Base-by-base conservation (phyloP, 1,140 invertebrate species). In the Diabrotica undecimpunctata region DNA sequence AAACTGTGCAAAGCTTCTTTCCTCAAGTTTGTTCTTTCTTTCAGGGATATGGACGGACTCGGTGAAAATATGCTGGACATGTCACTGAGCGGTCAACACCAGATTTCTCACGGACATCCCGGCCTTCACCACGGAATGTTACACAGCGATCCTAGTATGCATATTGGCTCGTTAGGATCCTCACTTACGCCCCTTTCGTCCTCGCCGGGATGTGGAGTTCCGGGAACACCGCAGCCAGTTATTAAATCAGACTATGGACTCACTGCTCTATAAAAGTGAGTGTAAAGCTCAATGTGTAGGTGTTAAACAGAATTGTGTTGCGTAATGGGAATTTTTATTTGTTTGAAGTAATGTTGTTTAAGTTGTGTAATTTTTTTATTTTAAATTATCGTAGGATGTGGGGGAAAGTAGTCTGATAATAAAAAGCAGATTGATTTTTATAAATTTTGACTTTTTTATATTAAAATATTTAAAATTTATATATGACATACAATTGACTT, bases 241-340 rank as follows among this genome's bases (percentile, higher is more conserved):
- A 85, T 89, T 66, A 90, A 89, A 79, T 86, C 87, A 58, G 88
- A 91, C 70, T 90, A 91, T 70, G 89, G 87, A 61, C 82, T 91
- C 46, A 90, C 88, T 60, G 81, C 88, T 7, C 84, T 90, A 81
- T 91, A 90, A 88, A 62, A 46, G 46, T 58, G 46, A 67, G 57
- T 60, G 52, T 11, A 46, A 46, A 58, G 62, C 62, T 64, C 62
- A 55, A 59, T 61, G 62, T 64, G 62, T 67, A 56, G 55, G 61
- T 46, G n/a, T 46, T 46, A 46, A 46, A 46, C 25, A n/a, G 5
- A 46, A 46, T 46, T 46, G 25, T 1, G 25, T 46, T 46, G 41
- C 41, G 6, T 46, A 46, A 46, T 46, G 8, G 41, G 8, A 46
- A 46, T 46, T 10, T 6, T 46, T 46, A 46, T 2, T n/a, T 46